phyloP scores from a whole-genome alignment of 1,140 invertebrate species.

The Anastrepha obliqua region DNA sequence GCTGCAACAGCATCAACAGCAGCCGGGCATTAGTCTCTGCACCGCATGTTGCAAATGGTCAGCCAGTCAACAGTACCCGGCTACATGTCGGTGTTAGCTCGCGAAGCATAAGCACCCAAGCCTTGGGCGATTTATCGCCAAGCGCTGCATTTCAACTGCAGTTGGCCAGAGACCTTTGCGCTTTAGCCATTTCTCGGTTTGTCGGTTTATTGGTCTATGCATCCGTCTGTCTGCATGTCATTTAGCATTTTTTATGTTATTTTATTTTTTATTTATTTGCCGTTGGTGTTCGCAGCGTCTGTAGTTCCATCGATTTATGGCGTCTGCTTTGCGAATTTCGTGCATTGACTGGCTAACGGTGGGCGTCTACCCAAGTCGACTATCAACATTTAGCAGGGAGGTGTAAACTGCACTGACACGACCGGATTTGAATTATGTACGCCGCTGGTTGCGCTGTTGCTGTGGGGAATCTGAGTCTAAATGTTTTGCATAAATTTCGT shows the following conservation, averaged over 20 bases:
- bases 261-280: not conserved
- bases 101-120: not conserved
- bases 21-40: slow-evolving; percentile 35
- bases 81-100: not conserved
- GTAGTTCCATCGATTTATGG: slow-evolving; percentile 45
- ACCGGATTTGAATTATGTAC: slow-evolving; percentile 49
- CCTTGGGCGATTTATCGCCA: slow-evolving; percentile 21
- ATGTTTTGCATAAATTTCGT: slow-evolving; percentile 40
- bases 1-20: not conserved
- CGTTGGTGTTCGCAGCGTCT: slow-evolving; percentile 5
- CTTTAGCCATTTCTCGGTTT: slow-evolving; percentile 52
- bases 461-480: slow-evolving; percentile 4
- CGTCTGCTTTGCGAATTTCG: slow-evolving; percentile 47
- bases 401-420: slow-evolving; percentile 23
- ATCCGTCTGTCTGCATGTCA: slow-evolving; percentile 21
- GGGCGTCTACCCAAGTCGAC: slow-evolving; percentile 3
- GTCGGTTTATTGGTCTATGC: slow-evolving; percentile 49
- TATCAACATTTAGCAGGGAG: slow-evolving; percentile 37
- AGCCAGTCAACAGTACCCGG: not conserved
- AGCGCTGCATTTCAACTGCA: not conserved
- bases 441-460: not conserved
- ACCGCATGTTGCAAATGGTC: slow-evolving; percentile 9
- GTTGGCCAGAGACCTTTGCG: slow-evolving; percentile 43
- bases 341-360: slow-evolving; percentile 39
- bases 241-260: not conserved